These are phyloP conservation scores for Cavia porcellus DNA, from an alignment of 2,113 vertebrate genomes.

Conservation along the genomic window DNA sequence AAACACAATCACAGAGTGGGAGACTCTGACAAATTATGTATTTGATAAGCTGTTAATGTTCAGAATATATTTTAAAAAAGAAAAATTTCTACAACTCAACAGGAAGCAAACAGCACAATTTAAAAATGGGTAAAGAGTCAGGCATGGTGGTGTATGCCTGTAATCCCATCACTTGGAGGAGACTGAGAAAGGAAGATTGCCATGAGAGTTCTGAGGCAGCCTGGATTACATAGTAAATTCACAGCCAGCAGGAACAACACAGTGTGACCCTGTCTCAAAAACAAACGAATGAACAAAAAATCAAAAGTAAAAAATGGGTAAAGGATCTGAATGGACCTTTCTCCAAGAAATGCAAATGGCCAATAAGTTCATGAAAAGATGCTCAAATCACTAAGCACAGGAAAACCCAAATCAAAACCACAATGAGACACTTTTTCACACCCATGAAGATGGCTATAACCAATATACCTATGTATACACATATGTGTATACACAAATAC, in stretches of 20 bases:
- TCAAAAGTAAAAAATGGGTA: no score
- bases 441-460: neutral
- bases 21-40: constrained; percentile 32
- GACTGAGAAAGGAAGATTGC: neutral
- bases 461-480: neutral
- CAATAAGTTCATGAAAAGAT: constrained; percentile 27
- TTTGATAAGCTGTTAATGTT: constrained; percentile 24
- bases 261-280: neutral
- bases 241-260: neutral
- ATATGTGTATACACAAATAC: no score
- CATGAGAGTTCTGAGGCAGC: neutral
- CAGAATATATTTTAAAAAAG: neutral
- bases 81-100: neutral
- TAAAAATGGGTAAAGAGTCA: neutral
- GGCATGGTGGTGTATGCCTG: neutral
- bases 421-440: neutral
- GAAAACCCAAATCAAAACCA: constrained; percentile 57
- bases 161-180: neutral
- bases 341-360: neutral
- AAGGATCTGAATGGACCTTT: neutral
- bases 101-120: neutral
- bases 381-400: constrained; percentile 9
- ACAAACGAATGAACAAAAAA: neutral
- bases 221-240: neutral
- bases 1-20: neutral